These are phyloP conservation scores for Phaedon cochleariae DNA, from an alignment of 2,888 invertebrate genomes.

Conservation along the genomic window DNA sequence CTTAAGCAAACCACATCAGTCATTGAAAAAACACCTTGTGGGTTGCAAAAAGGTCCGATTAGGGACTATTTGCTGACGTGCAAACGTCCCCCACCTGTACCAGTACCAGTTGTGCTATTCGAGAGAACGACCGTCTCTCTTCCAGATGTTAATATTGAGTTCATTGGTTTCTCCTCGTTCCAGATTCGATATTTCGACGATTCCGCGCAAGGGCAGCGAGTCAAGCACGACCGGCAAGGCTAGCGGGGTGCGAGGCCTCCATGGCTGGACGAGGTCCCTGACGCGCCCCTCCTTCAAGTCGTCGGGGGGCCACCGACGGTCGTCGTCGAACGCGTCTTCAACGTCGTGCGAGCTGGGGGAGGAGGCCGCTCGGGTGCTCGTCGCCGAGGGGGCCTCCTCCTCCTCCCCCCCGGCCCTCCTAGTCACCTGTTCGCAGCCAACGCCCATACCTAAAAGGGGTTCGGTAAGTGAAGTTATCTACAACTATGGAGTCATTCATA, in stretches of 20 bases:
- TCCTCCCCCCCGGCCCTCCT: slow-evolving; percentile 60
- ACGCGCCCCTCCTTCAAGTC: slow-evolving; percentile 55
- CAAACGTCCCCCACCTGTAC: too few species aligned
- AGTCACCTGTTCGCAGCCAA: slow-evolving; percentile 62
- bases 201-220: slow-evolving; percentile 58
- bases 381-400: slow-evolving; percentile 65
- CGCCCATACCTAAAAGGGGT: slow-evolving; percentile 38
- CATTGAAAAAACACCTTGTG: too few species aligned
- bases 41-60: too few species aligned
- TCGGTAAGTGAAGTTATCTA: slow-evolving; percentile 39
- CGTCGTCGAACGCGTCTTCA: slow-evolving; percentile 52
- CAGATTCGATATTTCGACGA: slow-evolving; percentile 58
- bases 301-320: slow-evolving; percentile 58
- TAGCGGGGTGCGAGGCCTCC: slow-evolving; percentile 35
- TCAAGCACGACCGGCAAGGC: slow-evolving; percentile 48
- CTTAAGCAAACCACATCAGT: too few species aligned
- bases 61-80: too few species aligned
- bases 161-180: too few species aligned
- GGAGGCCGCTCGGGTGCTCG: slow-evolving; percentile 65
- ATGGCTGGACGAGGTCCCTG: slow-evolving; percentile 58
- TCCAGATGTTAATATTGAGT: too few species aligned
- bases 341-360: slow-evolving; percentile 63
- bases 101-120: too few species aligned
- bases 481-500: too few species aligned
- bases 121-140: too few species aligned